Base-by-base conservation (phyloP, 2,888 invertebrate genomes). In the Rhynchonema sp. region DNA sequence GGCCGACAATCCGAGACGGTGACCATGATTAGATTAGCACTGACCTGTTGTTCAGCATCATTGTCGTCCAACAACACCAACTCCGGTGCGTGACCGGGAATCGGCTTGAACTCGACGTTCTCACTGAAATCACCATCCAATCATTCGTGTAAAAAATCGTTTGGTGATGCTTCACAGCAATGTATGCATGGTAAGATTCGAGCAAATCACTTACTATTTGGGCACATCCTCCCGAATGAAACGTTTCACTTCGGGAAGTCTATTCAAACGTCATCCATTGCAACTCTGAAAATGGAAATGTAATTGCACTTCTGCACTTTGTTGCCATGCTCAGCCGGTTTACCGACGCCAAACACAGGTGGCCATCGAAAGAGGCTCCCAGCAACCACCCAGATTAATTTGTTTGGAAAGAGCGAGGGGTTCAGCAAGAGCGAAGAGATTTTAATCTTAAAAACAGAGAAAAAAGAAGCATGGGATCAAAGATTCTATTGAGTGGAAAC, bases 21-120 rank as follows among this genome's bases (percentile, higher is more conserved):
- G n/a, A n/a, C n/a, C n/a, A n/a, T n/a, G n/a, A n/a, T n/a, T n/a
- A n/a, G 27, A 71, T 38, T 38, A 6, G 17, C 73, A 56, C 83
- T 69, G 63, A 72, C 72, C 70, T 85, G 83, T 9, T 84, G 71
- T 72, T 82, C 82, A 67, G 78, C 61, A 25, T 62, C 69, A 30
- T 65, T 64, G 56, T 62, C 63, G 63, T 70, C 68, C 6, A 69
- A 61, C 25, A 71, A 64, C 53, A 67, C 63, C 53, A 73, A 65
- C 29, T 67, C 69, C 22, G 73, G 73, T 30, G 61, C 55, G 38
- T 72, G 71, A 58, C 72, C 73, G 55, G 67, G 64, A 38, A 68
- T 67, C 49, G 64, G 61, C 57, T 67, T 68, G 61, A 72, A 71
- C 63, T 66, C 66, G 57, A 67, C 69, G 67, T 72, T 70, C 52